phyloP scores from a whole-genome alignment of 2,113 vertebrate species.

The Australoheros scitulus region DNA sequence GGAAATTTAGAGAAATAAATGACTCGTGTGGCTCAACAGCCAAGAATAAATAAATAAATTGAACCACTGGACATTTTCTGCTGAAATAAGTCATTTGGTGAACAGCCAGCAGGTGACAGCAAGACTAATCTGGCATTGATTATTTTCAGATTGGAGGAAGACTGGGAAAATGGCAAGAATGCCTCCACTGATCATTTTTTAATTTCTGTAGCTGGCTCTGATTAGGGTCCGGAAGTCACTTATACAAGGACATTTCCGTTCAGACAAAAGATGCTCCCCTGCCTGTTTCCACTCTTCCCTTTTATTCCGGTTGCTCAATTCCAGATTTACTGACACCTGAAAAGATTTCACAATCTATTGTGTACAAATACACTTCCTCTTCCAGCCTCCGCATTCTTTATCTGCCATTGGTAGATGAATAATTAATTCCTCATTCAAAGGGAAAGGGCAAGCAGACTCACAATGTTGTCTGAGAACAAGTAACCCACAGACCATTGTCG shows the following conservation, averaged over 20 bases:
- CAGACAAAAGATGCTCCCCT: constrained; percentile 37
- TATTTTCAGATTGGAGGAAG: constrained; percentile 20
- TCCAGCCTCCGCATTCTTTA: constrained; percentile 53
- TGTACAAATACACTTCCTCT: constrained; percentile 55
- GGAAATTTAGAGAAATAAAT: constrained; percentile 14
- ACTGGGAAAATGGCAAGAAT: constrained; percentile 16
- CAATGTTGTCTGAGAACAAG: constrained; percentile 66
- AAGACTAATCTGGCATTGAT: constrained; percentile 40
- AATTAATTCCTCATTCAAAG: constrained; percentile 72
- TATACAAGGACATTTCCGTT: constrained; percentile 40
- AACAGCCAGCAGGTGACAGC: constrained; percentile 27
- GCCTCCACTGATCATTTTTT: constrained; percentile 35
- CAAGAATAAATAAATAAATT: too few species aligned
- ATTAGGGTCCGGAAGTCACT: constrained; percentile 23
- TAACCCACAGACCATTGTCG: constrained; percentile 67
- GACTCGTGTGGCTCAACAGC: too few species aligned
- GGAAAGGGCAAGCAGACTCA: constrained; percentile 62
- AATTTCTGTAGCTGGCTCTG: constrained; percentile 40
- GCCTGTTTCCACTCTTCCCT: constrained; percentile 20
- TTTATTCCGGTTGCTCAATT: constrained; percentile 54
- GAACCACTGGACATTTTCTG: not conserved
- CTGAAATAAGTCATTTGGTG: constrained; percentile 38
- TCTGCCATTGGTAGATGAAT: constrained; percentile 69
- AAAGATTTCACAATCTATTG: constrained; percentile 57
- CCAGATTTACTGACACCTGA: constrained; percentile 50